A percentile compares a stretch with the other conserved stretches of the same genome.
Conservation (phyloP, 2,113 vertebrate species). For the Glaucidium brasilianum region DNA sequence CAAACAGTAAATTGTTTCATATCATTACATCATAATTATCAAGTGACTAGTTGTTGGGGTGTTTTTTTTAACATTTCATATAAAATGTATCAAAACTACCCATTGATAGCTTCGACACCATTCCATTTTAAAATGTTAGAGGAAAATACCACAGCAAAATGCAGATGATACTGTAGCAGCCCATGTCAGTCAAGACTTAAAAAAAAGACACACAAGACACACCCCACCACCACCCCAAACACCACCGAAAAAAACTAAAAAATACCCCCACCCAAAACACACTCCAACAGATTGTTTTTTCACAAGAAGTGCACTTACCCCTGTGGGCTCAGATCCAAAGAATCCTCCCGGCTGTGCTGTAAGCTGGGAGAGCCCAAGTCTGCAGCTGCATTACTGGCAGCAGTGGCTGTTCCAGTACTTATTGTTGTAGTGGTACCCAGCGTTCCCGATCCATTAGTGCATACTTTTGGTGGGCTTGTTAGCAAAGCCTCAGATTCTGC, state of each 20-base stretch:
- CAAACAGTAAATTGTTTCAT: background rate
- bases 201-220: too few species aligned
- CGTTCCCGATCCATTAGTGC: slow-evolving; percentile 89
- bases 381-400: slow-evolving; percentile 82
- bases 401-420: slow-evolving; percentile 87
- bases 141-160: background rate
- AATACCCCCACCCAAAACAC: background rate
- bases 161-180: background rate
- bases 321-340: slow-evolving; percentile 96
- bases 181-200: background rate
- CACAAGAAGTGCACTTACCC: slow-evolving; percentile 76
- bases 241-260: background rate
- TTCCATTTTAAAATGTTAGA: background rate
- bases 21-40: background rate
- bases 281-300: accelerated
- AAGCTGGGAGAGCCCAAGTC: slow-evolving; percentile 96
- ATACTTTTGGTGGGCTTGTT: slow-evolving; percentile 93
- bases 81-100: background rate
- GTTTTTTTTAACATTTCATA: background rate
- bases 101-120: background rate
- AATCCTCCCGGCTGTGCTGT: slow-evolving; percentile 96
- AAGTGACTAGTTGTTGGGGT: background rate
- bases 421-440: slow-evolving; percentile 86
- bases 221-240: too few species aligned
- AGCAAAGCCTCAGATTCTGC: slow-evolving; percentile 93